Percentiles rank a stretch among this genome's conserved stretches.
phyloP scores from a whole-genome alignment of 2,888 invertebrate species.

The Halictus quadricinctus region DNA sequence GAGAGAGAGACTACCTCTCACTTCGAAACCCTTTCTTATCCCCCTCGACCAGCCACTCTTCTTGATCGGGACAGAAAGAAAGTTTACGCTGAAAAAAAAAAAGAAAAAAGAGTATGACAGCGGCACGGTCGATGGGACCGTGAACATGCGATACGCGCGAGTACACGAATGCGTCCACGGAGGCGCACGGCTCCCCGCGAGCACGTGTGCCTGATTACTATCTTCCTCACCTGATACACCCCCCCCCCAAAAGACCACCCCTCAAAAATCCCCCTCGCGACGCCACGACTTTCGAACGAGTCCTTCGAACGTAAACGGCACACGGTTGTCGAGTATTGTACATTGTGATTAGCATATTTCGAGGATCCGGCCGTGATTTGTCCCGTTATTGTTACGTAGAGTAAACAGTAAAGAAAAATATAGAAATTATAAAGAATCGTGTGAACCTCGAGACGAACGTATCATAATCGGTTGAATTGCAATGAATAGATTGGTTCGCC shows the following conservation, averaged over 20 bases:
- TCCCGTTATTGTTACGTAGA: not conserved
- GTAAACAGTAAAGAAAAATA: not conserved
- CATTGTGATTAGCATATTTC: not conserved
- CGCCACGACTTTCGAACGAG: constrained; percentile 14
- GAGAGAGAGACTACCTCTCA: constrained; percentile 7
- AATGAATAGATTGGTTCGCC: constrained; percentile 77
- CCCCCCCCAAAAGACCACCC: not conserved
- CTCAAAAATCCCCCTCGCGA: not conserved
- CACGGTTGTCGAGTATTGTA: not conserved
- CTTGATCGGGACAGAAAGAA: not conserved
- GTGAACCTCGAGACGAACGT: constrained; percentile 43
- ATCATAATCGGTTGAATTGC: constrained; percentile 69
- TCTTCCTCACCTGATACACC: not conserved
- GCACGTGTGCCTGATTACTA: not conserved
- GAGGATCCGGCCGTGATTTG: not conserved
- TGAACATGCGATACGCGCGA: constrained; percentile 54
- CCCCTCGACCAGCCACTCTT: constrained; percentile 35
- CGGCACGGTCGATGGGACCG: constrained; percentile 57
- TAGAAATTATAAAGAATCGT: constrained; percentile 10
- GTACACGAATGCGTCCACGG: constrained; percentile 21
- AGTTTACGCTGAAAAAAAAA: not conserved
- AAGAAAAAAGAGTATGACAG: not conserved
- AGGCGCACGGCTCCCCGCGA: not conserved
- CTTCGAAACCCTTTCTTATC: constrained; percentile 44
- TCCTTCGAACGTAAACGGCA: constrained; percentile 23